Base-by-base conservation (phyloP, 1,140 invertebrate species). In the Zaprionus ornatus region DNA sequence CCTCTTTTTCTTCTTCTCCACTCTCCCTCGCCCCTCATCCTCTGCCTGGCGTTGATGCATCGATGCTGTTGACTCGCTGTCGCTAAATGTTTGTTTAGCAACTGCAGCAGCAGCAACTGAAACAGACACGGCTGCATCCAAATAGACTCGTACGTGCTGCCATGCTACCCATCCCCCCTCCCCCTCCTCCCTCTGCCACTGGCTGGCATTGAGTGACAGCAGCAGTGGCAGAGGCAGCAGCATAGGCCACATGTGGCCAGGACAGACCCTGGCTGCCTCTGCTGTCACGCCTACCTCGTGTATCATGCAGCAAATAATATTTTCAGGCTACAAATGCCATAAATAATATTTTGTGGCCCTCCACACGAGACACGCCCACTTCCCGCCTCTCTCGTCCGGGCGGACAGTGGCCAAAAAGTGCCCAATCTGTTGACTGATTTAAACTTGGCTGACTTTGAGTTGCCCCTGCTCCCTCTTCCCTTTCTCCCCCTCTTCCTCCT, bases 21-120 rank as follows among this genome's bases (percentile, higher is more conserved):
- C 45, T 13, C 0, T 5, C 3, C 12, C 17, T 37, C 37, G 1
- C 19, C 25, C 50, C 29, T 9, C 29, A 32, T 32, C 29, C 0
- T 32, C 29, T 10, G 54, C 35, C 77, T 88, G 77, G 77, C 74
- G 80, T 79, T 88, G 84, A 81, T 90, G 81, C 81, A 88, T 90
- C 81, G 84, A 88, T 84, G 78, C 85, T 88, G 85, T 88, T 88
- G 85, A 90, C 85, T 88, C 74, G 61, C 40, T 77, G 74, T 78
- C 74, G 78, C 80, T 88, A 81, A 87, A 90, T 88, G 85, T 88
- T 90, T 88, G 85, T 90, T 88, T 88, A 90, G 85, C 75, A 88
- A 88, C 81, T 90, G 78, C 85, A 65, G 77, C 59, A 37, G 25
- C 64, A 65, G 21, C 70, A 64, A 52, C 63, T 63, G 45, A 64